Evolutionary conservation across 2,113 vertebrate species (phyloP).

Genomic region (Athene cunicularia): DNA sequence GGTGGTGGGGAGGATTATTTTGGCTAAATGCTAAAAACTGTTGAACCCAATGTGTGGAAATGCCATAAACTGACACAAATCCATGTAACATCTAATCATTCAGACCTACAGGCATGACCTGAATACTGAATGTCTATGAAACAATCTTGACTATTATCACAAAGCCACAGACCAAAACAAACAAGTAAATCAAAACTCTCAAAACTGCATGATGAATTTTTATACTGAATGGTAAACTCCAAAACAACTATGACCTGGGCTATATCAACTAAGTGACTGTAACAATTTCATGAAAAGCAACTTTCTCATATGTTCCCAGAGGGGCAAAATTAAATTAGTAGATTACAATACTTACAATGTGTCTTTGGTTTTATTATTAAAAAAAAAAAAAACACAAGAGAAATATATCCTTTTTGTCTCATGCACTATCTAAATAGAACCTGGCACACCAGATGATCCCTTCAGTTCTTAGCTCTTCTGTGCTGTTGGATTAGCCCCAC

Average conservation of each 20-base stretch:
- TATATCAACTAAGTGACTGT: not conserved
- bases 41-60: not conserved
- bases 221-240: not conserved
- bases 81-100: constrained; percentile 34
- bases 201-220: not conserved
- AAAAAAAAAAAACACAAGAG: not conserved
- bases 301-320: not conserved
- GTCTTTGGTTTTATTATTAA: not conserved
- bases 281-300: not conserved
- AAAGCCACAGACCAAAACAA: not conserved
- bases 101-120: constrained; percentile 21
- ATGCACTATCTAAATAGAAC: not conserved
- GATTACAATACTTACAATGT: not conserved
- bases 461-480: not conserved
- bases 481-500: not conserved
- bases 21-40: not conserved
- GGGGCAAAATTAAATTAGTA: not conserved
- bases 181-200: not conserved
- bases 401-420: not conserved
- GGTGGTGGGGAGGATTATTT: not conserved
- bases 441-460: not conserved
- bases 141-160: constrained; percentile 33
- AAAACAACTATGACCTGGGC: not conserved
- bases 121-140: constrained; percentile 18
- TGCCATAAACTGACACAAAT: constrained; percentile 47